phyloP scores from a whole-genome alignment of 1,140 invertebrate genomes.

The Brachionus paranguensis region DNA sequence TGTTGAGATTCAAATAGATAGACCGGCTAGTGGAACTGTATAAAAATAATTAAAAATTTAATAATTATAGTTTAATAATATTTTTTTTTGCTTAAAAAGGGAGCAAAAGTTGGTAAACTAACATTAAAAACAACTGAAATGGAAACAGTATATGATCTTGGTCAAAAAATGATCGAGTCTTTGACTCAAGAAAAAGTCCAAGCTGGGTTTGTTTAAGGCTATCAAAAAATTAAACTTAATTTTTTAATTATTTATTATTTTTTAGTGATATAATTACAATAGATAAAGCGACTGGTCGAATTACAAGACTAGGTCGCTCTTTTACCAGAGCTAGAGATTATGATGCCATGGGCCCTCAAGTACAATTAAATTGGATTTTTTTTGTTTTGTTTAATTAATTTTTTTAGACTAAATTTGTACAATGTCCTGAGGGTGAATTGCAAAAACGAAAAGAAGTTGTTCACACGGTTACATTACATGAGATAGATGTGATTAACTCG shows the following conservation, averaged over 20 bases:
- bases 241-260: not conserved
- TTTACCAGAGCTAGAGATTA: slow-evolving; percentile 93
- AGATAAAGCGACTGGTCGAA: slow-evolving; percentile 94
- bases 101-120: slow-evolving; percentile 79
- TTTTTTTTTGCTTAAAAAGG: slow-evolving; percentile 51
- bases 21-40: slow-evolving; percentile 75
- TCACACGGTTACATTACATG: slow-evolving; percentile 95
- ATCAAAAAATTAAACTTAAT: not conserved
- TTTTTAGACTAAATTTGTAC: slow-evolving; percentile 74
- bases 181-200: slow-evolving; percentile 87
- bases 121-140: slow-evolving; percentile 98
- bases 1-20: slow-evolving; percentile 90
- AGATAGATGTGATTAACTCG: slow-evolving; percentile 96
- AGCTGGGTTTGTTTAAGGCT: slow-evolving; percentile 55
- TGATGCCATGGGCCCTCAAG: slow-evolving; percentile 82
- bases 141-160: slow-evolving; percentile 98
- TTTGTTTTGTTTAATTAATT: not conserved
- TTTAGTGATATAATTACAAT: slow-evolving; percentile 89
- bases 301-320: slow-evolving; percentile 84
- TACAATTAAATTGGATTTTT: slow-evolving; percentile 56
- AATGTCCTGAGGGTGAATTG: slow-evolving; percentile 94
- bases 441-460: slow-evolving; percentile 98
- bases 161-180: slow-evolving; percentile 96
- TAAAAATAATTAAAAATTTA: slow-evolving; percentile 41
- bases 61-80: not conserved